Percentiles rank a stretch among this genome's conserved stretches.
Evolutionary conservation across 2,113 vertebrate species (phyloP).

Genomic region (Rhea americana): DNA sequence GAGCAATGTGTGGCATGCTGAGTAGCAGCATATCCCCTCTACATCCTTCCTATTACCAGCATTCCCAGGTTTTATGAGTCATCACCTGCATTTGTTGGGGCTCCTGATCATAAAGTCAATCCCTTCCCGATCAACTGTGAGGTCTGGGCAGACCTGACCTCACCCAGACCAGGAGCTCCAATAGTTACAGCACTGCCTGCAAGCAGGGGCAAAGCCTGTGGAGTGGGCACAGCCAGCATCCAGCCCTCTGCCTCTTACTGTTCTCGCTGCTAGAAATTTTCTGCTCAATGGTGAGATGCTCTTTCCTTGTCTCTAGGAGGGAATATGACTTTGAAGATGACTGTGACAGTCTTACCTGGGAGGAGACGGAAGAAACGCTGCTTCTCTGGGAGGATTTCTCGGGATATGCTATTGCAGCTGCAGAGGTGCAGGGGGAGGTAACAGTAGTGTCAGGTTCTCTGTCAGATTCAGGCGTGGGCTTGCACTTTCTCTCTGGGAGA

Average conservation of each 20-base stretch:
- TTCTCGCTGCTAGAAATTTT: background rate
- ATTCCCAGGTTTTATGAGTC: background rate
- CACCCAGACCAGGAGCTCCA: background rate
- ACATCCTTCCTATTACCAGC: background rate
- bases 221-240: rapidly evolving
- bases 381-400: constrained; percentile 98
- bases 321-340: constrained; percentile 97
- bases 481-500: background rate
- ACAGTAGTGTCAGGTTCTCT: background rate
- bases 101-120: background rate
- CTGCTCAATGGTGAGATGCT: background rate
- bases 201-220: rapidly evolving
- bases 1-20: no score
- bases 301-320: constrained; percentile 77
- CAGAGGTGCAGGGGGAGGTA: constrained; percentile 92
- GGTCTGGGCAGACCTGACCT: background rate
- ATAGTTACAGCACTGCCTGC: background rate
- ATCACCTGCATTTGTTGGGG: background rate
- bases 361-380: constrained; percentile 95
- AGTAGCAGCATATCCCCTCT: background rate
- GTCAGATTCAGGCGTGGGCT: background rate
- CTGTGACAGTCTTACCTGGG: constrained; percentile 97
- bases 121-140: rapidly evolving
- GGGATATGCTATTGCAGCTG: constrained; percentile 86
- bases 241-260: no score